Base-by-base conservation (phyloP, 2,113 vertebrate genomes). In the Sapajus apella region DNA sequence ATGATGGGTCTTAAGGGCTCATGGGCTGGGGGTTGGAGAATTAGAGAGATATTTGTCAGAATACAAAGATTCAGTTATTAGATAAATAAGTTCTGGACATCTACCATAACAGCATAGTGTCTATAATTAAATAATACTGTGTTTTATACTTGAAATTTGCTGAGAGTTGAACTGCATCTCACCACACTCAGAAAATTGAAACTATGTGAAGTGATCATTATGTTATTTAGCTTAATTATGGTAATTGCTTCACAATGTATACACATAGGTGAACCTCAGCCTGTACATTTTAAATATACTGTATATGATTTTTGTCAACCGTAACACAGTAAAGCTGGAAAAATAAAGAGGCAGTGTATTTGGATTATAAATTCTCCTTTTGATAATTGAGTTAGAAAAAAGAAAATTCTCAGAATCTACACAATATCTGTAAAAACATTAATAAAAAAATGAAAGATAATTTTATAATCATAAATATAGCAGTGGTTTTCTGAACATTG, bases 401-500 rank as follows among this genome's bases (percentile, higher is more conserved):
- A 95, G 10, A 45, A 91, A 83, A 68, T 8, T 55, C 5, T 32
- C 72, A 47, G 27, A 52, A 27, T 45, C 72, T 0, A 37, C 64
- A 50, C 0, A 25, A 66, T 66, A 3, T 5, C 16, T n/a, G 40
- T 37, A 2, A 92, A 66, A 83, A 23, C 8, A 80, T 27, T 27
- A 10, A 73, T 66, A 73, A 83, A 82, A 70, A 45, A 58, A 43
- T 10, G 1, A 8, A 91, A 77, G 3, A 0, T 45, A 14, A 23
- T 93, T 80, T 73, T 58, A 47, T 32, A n/a, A 25, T 47, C 79
- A 30, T 58, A 70, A 85, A 47, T 56, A 14, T 1, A 68, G 9
- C 23, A 6, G 9, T 2, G 0, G 1, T 9, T 86, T 0, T 47
- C 4, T 79, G 6, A n/a, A 43, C n/a, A 5, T 16, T 50, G 14